Evolutionary conservation across 2,888 invertebrate genomes (phyloP).

Genomic region (Melipona beecheii): DNA sequence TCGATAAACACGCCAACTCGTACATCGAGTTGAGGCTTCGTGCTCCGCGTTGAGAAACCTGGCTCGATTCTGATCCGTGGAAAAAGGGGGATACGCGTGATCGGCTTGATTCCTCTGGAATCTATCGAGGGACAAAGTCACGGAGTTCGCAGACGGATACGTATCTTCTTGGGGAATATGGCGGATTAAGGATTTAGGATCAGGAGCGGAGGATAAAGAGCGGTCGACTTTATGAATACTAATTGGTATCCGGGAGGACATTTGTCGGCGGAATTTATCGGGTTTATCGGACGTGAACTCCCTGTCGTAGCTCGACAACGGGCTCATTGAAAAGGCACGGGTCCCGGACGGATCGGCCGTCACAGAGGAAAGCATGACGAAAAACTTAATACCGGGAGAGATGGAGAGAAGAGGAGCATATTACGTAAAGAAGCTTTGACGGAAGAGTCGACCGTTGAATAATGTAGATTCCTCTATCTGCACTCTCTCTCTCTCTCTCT

Average conservation of each 20-base stretch:
- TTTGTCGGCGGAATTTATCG: slow-evolving; percentile 66
- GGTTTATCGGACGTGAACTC: slow-evolving; percentile 62
- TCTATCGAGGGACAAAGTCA: slow-evolving; percentile 24
- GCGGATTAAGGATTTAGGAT: slow-evolving; percentile 56
- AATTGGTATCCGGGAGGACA: slow-evolving; percentile 67
- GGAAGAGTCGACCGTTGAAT: slow-evolving; percentile 50
- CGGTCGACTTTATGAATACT: slow-evolving; percentile 69
- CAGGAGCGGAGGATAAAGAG: slow-evolving; percentile 38
- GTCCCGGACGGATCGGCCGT: slow-evolving; percentile 20
- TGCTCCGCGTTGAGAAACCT: neutral
- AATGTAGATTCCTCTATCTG: slow-evolving; percentile 46
- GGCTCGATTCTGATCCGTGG: neutral
- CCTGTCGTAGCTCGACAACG: slow-evolving; percentile 42
- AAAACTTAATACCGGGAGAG: slow-evolving; percentile 43
- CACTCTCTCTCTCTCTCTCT: no score
- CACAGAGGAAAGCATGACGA: slow-evolving; percentile 7
- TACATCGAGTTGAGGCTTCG: neutral
- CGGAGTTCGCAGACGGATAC: slow-evolving; percentile 3
- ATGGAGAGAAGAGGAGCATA: slow-evolving; percentile 15
- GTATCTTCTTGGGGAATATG: slow-evolving; percentile 54
- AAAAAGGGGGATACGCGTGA: neutral
- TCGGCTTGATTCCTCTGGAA: neutral
- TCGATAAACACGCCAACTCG: neutral
- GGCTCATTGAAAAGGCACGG: slow-evolving; percentile 68
- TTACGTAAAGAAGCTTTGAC: slow-evolving; percentile 47